A percentile compares a stretch with the other conserved stretches of the same genome.
Conservation (phyloP, 2,888 invertebrate genomes). For the Lochmaea capreae region DNA sequence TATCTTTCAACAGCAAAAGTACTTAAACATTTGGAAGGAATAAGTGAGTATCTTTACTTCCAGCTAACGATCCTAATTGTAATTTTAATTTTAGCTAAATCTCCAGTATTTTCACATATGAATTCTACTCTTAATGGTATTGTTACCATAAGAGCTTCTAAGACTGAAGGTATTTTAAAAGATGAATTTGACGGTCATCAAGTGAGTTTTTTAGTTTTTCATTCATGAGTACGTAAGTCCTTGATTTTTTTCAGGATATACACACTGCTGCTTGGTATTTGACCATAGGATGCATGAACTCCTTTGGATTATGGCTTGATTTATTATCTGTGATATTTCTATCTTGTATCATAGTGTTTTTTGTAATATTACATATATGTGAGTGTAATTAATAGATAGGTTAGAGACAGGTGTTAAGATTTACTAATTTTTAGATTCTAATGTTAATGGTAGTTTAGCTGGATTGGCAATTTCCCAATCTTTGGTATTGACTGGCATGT, state of each 20-base stretch:
- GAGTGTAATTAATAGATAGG: constrained; percentile 42
- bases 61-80: too few relatives aligned
- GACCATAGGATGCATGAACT: constrained; percentile 71
- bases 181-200: constrained; percentile 51
- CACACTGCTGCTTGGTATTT: constrained; percentile 76
- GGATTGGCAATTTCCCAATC: constrained; percentile 54
- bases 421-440: constrained; percentile 13
- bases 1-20: constrained; percentile 78
- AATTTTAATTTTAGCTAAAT: constrained; percentile 48
- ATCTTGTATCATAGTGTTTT: constrained; percentile 72
- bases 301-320: constrained; percentile 76
- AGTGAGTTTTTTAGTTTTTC: constrained; percentile 34
- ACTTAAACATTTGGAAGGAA: constrained; percentile 73
- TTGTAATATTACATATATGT: constrained; percentile 61
- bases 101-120: constrained; percentile 52
- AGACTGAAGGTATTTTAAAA: constrained; percentile 44
- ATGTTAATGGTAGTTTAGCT: constrained; percentile 53
- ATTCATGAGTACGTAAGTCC: not conserved
- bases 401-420: not conserved
- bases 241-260: constrained; percentile 55
- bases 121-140: constrained; percentile 49
- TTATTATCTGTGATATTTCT: constrained; percentile 73
- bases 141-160: constrained; percentile 50
- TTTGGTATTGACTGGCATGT: constrained; percentile 70
- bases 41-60: constrained; percentile 59